Evolutionary conservation across 2,113 vertebrate genomes (phyloP).

Genomic region (Psettodes erumei): DNA sequence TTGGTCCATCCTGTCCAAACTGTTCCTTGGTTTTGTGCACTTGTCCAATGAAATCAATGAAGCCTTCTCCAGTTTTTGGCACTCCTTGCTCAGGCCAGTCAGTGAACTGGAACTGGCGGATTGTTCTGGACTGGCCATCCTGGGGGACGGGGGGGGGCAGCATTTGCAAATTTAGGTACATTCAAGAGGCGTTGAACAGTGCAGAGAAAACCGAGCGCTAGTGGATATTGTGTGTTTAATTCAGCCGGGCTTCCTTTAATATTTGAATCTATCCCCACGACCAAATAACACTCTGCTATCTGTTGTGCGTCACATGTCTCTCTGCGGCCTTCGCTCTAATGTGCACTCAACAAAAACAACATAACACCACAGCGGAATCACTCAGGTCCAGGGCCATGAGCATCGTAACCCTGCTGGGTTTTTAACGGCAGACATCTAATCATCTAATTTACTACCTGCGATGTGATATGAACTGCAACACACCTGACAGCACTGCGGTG

Average conservation of each 20-base stretch:
- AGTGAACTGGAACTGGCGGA: slow-evolving; percentile 98
- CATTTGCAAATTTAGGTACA: slow-evolving; percentile 6
- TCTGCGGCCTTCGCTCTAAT: background rate
- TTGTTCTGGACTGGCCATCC: slow-evolving; percentile 96
- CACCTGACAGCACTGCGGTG: too few species aligned
- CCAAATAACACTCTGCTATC: slow-evolving; percentile 42
- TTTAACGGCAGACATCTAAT: slow-evolving; percentile 23
- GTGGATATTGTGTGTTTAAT: background rate
- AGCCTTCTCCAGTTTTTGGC: slow-evolving; percentile 96
- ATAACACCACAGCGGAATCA: background rate
- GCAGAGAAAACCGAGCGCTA: background rate
- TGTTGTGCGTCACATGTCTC: slow-evolving; percentile 32
- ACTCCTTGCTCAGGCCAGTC: slow-evolving; percentile 98
- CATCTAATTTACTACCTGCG: slow-evolving; percentile 41
- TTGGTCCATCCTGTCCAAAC: slow-evolving; percentile 96
- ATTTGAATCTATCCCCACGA: background rate
- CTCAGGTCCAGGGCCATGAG: background rate
- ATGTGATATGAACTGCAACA: slow-evolving; percentile 16
- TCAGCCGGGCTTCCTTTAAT: background rate
- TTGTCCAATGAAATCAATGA: slow-evolving; percentile 97
- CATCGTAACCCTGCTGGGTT: slow-evolving; percentile 10
- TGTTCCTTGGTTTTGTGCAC: slow-evolving; percentile 99
- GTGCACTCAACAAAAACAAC: slow-evolving; percentile 1
- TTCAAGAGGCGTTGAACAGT: background rate
- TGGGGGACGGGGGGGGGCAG: slow-evolving; percentile 75